Conservation (phyloP, 2,797 vertebrate genomes). For the Pogonophryne albipinna region DNA sequence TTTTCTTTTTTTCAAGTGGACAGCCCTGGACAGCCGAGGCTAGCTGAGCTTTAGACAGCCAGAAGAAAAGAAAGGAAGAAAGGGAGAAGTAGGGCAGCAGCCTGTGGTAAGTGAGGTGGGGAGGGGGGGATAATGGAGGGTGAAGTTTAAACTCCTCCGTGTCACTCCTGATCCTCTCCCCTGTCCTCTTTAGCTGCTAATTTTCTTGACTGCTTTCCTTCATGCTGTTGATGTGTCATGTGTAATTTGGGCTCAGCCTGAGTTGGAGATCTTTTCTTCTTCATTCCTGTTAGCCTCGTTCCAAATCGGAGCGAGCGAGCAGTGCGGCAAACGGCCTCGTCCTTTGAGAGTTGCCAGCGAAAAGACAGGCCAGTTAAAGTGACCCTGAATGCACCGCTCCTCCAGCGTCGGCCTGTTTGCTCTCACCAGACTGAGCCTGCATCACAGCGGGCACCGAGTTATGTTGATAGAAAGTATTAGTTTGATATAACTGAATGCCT, state of each 20-base stretch:
- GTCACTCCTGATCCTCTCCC: slow-evolving; percentile 69
- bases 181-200: slow-evolving; percentile 69
- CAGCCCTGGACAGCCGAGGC: slow-evolving; percentile 16
- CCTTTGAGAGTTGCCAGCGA: slow-evolving; percentile 56
- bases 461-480: slow-evolving; percentile 39
- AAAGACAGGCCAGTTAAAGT: slow-evolving; percentile 62
- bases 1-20: too few species aligned
- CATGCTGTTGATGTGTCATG: slow-evolving; percentile 59
- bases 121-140: slow-evolving; percentile 30
- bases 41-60: slow-evolving; percentile 23
- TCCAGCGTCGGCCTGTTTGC: slow-evolving; percentile 37
- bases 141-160: slow-evolving; percentile 56
- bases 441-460: slow-evolving; percentile 18
- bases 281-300: slow-evolving; percentile 52
- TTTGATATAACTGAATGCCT: slow-evolving; percentile 23
- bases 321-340: slow-evolving; percentile 47
- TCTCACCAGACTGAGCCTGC: slow-evolving; percentile 18
- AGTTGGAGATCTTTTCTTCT: slow-evolving; percentile 39
- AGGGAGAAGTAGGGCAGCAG: slow-evolving; percentile 62
- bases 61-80: slow-evolving; percentile 1
- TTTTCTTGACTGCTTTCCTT: slow-evolving; percentile 68
- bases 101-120: slow-evolving; percentile 38
- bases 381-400: slow-evolving; percentile 56
- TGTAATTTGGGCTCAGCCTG: slow-evolving; percentile 71
- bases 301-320: slow-evolving; percentile 43